Base-by-base conservation (phyloP, 1,140 invertebrate genomes). In the Maniola jurtina region DNA sequence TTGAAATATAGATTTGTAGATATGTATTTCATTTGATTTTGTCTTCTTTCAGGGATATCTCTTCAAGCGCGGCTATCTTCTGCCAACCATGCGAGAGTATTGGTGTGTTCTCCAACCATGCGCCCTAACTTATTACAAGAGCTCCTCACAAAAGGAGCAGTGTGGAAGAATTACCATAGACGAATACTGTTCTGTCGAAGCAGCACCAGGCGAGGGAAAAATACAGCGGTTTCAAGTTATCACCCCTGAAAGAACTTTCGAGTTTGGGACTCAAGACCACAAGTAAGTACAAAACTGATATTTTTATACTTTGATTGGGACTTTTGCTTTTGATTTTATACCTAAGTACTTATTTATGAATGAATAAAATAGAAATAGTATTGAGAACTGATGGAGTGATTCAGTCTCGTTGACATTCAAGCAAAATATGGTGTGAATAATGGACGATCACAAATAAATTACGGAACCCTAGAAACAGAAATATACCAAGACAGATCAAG, bases 61-160 rank as follows among this genome's bases (percentile, higher is more conserved):
- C 42, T 92, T 93, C 72, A 96, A 96, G 81, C 93, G 93, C 72
- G 95, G 95, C 1, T 95, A 95, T 73, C 91, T 96, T 6, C 84
- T 96, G 58, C 95, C 95, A 9, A 95, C 94, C 1, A 93, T 95
- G 89, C 92, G 94, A n/a, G 95, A 95, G 66, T 94, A 95, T 79
- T 96, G 95, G 94, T 96, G 96, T 82, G 94, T 96, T 2, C 85
- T 97, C 6, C 93, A 94, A 63, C 95, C 95, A 5, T 94, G 93
- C 16, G 93, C 94, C 70, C 88, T 96, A n/a, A 92, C 91, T 0
- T 96, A 96, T 80, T 96, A 94, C 83, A 95, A 95, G 84, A 93
- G 93, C 75, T 93, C 93, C 6, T 93, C 93, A 5, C 94, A 96
- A 81, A 95, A 93, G 73, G 95, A 96, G 25, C 89, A 93, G 47